phyloP scores from a whole-genome alignment of 2,797 vertebrate species.

The Karalla daura region DNA sequence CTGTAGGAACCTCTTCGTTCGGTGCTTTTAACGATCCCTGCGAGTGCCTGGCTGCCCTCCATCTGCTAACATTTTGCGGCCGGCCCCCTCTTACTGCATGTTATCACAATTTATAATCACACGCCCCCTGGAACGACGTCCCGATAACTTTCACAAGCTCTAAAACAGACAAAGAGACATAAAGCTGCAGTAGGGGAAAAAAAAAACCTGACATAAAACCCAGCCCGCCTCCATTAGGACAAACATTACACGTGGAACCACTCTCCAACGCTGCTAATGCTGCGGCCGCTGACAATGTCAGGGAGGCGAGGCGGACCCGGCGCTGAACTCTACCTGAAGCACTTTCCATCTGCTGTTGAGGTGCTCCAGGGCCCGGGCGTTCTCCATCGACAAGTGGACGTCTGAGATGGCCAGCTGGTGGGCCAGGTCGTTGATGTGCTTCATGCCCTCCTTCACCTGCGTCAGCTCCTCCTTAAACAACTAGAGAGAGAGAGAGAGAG shows the following conservation, averaged over 20 bases:
- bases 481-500: conserved; percentile 68
- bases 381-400: conserved; percentile 97
- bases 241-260: conserved; percentile 1
- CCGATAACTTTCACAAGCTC: conserved; percentile 2
- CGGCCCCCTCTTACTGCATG: neutral
- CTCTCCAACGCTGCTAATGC: conserved; percentile 21
- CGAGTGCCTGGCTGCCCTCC: neutral
- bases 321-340: conserved; percentile 87
- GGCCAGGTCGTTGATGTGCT: conserved; percentile 93
- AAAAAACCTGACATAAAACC: conserved; percentile 6
- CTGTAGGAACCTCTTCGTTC: too few species aligned
- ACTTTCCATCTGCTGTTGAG: conserved; percentile 96
- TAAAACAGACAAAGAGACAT: conserved; percentile 11
- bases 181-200: conserved; percentile 22
- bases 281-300: conserved; percentile 38
- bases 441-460: conserved; percentile 95
- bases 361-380: conserved; percentile 91
- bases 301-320: conserved; percentile 13
- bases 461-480: conserved; percentile 95
- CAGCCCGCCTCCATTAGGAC: neutral
- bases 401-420: conserved; percentile 97
- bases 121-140: neutral
- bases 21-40: neutral
- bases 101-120: neutral
- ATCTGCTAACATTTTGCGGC: too few species aligned